Evolutionary conservation across 2,113 vertebrate genomes (phyloP).

Genomic region (Catharus fuscescens): DNA sequence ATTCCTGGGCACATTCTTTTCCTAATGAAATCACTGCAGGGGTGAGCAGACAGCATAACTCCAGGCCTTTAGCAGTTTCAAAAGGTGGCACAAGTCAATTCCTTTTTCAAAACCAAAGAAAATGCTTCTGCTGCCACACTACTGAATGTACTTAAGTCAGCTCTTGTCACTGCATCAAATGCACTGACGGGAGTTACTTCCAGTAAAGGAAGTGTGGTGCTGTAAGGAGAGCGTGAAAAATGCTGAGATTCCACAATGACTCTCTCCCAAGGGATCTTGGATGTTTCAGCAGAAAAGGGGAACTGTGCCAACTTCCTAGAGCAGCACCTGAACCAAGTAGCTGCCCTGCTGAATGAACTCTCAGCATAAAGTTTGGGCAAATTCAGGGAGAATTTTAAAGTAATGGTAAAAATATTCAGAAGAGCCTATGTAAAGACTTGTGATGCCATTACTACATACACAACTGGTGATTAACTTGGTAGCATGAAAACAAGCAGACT

Average conservation of each 20-base stretch:
- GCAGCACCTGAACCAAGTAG: background rate
- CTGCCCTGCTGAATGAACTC: background rate
- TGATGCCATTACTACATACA: background rate
- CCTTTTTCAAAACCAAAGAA: background rate
- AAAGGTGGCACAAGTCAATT: background rate
- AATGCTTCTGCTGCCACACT: background rate
- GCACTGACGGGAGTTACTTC: background rate
- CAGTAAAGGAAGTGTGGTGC: background rate
- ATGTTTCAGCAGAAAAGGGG: background rate
- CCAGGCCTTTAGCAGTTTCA: background rate
- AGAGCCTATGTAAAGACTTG: background rate
- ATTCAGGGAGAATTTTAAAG: background rate
- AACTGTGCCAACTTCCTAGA: background rate
- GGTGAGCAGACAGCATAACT: background rate
- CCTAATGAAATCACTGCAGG: background rate
- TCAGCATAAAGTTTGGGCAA: fast-evolving
- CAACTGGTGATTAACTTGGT: background rate
- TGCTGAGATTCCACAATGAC: background rate
- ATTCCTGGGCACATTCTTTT: background rate
- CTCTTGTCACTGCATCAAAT: background rate
- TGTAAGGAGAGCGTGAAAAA: background rate
- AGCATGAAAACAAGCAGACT: background rate
- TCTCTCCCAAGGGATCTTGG: background rate
- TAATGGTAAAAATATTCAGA: background rate
- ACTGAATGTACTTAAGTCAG: background rate